Conservation (phyloP, 2,888 invertebrate species). For the Serripes groenlandicus region DNA sequence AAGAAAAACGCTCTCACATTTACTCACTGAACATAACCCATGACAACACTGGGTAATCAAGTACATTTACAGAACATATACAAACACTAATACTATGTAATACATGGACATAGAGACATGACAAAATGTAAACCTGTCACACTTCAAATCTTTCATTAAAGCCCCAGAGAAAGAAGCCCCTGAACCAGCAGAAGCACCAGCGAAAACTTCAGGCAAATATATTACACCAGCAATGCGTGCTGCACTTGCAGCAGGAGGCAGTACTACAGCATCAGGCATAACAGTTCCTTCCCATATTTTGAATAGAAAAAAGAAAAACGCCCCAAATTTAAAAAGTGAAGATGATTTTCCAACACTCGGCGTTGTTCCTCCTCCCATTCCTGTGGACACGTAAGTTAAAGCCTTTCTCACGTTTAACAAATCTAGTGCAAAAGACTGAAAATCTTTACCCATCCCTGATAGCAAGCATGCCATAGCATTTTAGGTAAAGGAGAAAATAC, state of each 20-base stretch:
- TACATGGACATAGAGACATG: too few species aligned
- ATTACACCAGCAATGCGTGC: conserved; percentile 77
- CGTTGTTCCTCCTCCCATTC: conserved; percentile 58
- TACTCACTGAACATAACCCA: too few species aligned
- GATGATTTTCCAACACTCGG: conserved; percentile 84
- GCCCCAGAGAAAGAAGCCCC: conserved; percentile 45
- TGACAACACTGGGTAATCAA: too few species aligned
- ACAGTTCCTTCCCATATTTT: conserved; percentile 60
- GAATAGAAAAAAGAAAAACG: conserved; percentile 74
- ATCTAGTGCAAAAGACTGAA: too few species aligned
- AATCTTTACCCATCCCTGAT: too few species aligned
- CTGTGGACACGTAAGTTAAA: conserved; percentile 48
- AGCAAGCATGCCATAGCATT: too few species aligned
- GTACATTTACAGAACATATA: too few species aligned
- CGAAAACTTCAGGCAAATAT: conserved; percentile 76
- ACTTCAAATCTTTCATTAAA: background rate
- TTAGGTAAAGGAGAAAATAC: too few species aligned
- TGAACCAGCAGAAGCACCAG: conserved; percentile 64
- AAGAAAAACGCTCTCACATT: too few species aligned
- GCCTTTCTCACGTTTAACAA: too few species aligned
- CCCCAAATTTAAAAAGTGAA: conserved; percentile 83
- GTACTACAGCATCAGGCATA: conserved; percentile 28
- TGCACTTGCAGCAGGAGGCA: conserved; percentile 49
- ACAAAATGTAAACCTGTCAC: too few species aligned
- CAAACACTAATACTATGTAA: too few species aligned